Conservation (phyloP, 2,888 invertebrate genomes). For the Stenichneumon culpator region DNA sequence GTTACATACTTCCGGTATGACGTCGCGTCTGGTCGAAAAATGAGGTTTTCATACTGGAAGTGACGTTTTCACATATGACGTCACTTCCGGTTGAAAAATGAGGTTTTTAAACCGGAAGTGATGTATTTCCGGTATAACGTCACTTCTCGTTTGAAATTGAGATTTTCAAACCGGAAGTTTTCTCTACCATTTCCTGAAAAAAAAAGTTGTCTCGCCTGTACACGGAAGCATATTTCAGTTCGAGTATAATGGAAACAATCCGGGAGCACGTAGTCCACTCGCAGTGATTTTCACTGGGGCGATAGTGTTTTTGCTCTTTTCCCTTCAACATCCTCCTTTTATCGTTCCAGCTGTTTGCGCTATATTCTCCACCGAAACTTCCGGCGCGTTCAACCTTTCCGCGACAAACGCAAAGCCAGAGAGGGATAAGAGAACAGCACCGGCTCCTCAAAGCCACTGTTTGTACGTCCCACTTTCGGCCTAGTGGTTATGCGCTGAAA, state of each 20-base stretch:
- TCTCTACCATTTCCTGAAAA: not conserved
- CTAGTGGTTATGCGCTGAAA: conserved; percentile 56
- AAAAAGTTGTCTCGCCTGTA: not conserved
- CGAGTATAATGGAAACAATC: conserved; percentile 37
- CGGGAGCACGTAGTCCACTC: conserved; percentile 7
- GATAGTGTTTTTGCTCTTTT: conserved; percentile 7
- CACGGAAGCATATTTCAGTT: conserved; percentile 17
- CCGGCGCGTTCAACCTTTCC: conserved; percentile 11
- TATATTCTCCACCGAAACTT: conserved; percentile 51
- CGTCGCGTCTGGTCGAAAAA: too few relatives aligned
- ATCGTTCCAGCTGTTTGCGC: conserved; percentile 49
- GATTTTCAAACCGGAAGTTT: not conserved
- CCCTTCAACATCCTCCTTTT: conserved; percentile 19
- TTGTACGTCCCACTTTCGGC: conserved; percentile 59
- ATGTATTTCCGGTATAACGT: too few relatives aligned
- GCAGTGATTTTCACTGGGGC: conserved; percentile 20
- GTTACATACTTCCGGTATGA: not conserved
- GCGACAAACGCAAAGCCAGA: not conserved
- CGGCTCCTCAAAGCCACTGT: conserved; percentile 63
- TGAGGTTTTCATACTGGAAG: too few relatives aligned
- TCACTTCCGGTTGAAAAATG: too few relatives aligned
- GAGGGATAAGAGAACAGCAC: conserved; percentile 4
- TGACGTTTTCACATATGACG: too few relatives aligned
- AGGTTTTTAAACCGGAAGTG: too few relatives aligned
- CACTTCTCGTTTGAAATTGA: too few relatives aligned